Percentiles rank a stretch among this genome's conserved stretches.
Conservation (phyloP, 2,888 invertebrate species). For the Acanthococcus lagerstroemiae region DNA sequence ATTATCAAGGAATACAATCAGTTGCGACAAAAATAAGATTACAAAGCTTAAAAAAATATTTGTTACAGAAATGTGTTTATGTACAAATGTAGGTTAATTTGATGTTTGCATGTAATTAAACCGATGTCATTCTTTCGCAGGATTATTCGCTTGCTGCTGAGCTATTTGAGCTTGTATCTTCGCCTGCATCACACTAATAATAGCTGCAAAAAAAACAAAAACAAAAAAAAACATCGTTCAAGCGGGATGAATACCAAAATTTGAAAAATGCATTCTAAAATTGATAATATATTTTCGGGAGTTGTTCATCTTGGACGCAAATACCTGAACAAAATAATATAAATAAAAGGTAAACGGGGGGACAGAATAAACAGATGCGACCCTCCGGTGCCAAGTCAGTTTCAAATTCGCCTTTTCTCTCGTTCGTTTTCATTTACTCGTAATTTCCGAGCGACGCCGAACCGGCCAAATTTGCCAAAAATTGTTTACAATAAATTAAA, state of each 20-base stretch:
- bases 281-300: not conserved
- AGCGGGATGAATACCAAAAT: not conserved
- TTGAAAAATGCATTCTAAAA: not conserved
- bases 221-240: not conserved
- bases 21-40: too few relatives aligned
- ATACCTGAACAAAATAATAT: not conserved
- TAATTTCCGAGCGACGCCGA: too few relatives aligned
- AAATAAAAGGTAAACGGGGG: not conserved
- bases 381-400: not conserved
- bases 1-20: too few relatives aligned
- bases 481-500: not conserved
- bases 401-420: not conserved
- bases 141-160: conserved; percentile 40
- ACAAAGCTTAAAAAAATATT: too few relatives aligned
- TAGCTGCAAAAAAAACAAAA: conserved; percentile 44
- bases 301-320: too few relatives aligned
- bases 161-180: conserved; percentile 51
- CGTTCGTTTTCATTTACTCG: not conserved
- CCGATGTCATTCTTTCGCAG: too few relatives aligned
- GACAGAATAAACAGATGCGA: too few relatives aligned
- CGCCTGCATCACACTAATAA: conserved; percentile 65
- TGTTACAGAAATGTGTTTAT: too few relatives aligned
- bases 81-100: too few relatives aligned
- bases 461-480: not conserved
- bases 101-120: too few relatives aligned